Conservation (phyloP, 2,888 invertebrate genomes). For the Nephrotoma appendiculata region DNA sequence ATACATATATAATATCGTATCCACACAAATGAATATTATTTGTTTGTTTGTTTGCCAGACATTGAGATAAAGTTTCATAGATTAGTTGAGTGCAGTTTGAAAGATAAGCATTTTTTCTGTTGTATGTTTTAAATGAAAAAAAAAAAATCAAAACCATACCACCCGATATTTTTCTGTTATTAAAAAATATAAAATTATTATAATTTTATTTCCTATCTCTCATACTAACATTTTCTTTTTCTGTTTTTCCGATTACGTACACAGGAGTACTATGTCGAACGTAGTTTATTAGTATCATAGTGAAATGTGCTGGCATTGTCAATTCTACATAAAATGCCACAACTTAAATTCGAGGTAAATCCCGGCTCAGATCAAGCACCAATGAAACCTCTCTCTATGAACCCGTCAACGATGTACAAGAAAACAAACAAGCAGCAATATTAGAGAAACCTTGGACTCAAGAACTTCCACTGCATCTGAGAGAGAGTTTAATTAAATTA, state of each 20-base stretch:
- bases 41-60: conserved; percentile 16
- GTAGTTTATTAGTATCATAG: too few relatives aligned
- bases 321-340: too few relatives aligned
- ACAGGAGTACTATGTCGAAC: neutral
- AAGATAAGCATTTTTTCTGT: conserved; percentile 14
- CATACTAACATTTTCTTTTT: neutral
- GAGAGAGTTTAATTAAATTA: too few relatives aligned
- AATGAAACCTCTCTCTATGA: too few relatives aligned
- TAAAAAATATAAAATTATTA: neutral
- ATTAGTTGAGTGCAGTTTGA: conserved; percentile 21
- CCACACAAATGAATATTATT: neutral
- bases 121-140: neutral
- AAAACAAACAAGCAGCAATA: too few relatives aligned
- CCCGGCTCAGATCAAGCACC: too few relatives aligned
- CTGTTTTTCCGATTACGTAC: neutral
- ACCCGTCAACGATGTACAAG: too few relatives aligned
- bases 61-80: conserved; percentile 19
- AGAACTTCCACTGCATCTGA: too few relatives aligned
- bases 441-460: too few relatives aligned
- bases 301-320: too few relatives aligned
- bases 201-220: neutral
- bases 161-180: neutral
- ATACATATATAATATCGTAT: neutral
- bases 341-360: too few relatives aligned
- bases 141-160: neutral